Base-by-base conservation (phyloP, 2,888 invertebrate genomes). In the Litoditis marina region DNA sequence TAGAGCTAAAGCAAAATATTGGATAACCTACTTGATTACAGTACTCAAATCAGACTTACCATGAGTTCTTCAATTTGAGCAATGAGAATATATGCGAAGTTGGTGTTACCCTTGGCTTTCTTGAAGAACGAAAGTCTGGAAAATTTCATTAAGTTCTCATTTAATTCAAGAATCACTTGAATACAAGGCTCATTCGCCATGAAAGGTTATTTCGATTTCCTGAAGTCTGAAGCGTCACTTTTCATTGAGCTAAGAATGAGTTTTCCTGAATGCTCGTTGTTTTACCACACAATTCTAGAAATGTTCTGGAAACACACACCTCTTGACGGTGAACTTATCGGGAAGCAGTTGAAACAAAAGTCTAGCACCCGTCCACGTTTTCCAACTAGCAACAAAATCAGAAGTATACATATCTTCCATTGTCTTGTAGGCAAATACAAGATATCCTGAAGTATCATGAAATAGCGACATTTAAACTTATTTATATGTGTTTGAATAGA, bases 361-460 rank as follows among this genome's bases (percentile, higher is more conserved):
- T n/a, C 76, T 55, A 19, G 74, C 76, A n/a, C 76, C 76, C 19
- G 74, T 73, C 76, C 76, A 77, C 7, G 76, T 77, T 52, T 77
- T 77, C 76, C 76, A 77, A 52, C 63, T 69, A 4, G 30, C 57
- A 7, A 72, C 71, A 53, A 77, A 77, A 27, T 66, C 64, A 19
- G 51, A 55, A 6, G 68, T 73, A 51, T 75, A 71, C 76, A 77
- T 77, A 53, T 73, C 69, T 42, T 75, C 76, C 76, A 77, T 73
- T 4, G 76, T 77, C 52, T 77, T 73, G 53, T 72, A 77, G 0
- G 74, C 74, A 53, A 77, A 70, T 8, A 77, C 31, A 3, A 77
- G 59, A 58, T 75, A 77, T 16, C 76, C 76, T 69, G 36, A 25
- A 60, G 53, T 1, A n/a, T 8, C 36, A 13, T 30, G 25, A 22